These are phyloP conservation scores for Anoura caudifer DNA, from an alignment of 2,113 vertebrate genomes.

Conservation along the genomic window DNA sequence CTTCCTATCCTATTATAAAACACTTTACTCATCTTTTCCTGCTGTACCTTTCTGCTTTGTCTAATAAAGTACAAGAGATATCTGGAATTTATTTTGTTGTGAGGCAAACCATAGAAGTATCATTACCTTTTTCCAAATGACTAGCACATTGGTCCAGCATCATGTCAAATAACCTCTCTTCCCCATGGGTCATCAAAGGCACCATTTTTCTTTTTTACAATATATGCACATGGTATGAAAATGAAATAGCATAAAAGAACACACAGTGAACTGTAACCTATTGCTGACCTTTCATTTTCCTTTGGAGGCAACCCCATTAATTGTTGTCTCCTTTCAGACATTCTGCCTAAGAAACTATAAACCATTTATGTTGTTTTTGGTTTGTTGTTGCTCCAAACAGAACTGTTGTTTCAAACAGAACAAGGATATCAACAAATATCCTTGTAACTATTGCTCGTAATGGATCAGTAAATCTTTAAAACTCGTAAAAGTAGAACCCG, in stretches of 20 bases:
- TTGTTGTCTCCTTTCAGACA: neutral
- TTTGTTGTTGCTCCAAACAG: neutral
- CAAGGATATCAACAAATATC: neutral
- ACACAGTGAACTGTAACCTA: neutral
- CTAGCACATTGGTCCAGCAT: neutral
- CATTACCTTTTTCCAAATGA: neutral
- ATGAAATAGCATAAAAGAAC: neutral
- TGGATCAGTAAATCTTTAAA: neutral
- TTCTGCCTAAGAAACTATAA: neutral
- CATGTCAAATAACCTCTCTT: neutral
- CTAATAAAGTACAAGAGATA: neutral
- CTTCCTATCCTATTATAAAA: neutral
- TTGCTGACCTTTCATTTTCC: neutral
- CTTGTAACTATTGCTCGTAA: neutral
- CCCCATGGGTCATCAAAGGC: neutral
- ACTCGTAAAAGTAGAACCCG: neutral
- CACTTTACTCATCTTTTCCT: neutral
- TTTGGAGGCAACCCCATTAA: neutral
- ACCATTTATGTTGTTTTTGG: neutral
- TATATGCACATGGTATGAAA: neutral
- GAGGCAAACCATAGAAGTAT: neutral
- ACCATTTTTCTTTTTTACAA: neutral
- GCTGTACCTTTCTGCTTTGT: neutral
- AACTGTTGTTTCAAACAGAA: no score
- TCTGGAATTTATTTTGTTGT: neutral